These are phyloP conservation scores for Oreamnos americanus DNA, from an alignment of 2,113 vertebrate genomes.

Conservation along the genomic window DNA sequence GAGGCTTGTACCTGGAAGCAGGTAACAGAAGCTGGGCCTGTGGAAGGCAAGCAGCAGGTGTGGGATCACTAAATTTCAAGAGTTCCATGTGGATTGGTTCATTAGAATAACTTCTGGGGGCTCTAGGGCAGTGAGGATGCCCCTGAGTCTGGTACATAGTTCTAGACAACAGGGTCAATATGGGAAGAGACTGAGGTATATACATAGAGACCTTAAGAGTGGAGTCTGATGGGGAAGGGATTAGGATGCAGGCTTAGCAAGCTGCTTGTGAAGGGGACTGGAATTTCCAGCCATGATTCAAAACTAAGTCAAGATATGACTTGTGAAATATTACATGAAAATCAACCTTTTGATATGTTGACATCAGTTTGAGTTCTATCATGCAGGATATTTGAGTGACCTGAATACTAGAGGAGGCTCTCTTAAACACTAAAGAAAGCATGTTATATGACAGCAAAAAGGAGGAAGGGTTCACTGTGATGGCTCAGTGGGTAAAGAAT, in stretches of 20 bases:
- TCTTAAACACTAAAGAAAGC: background rate
- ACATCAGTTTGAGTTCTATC: background rate
- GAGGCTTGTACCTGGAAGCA: accelerated
- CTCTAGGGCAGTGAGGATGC: background rate
- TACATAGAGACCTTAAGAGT: background rate
- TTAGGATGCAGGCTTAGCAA: background rate
- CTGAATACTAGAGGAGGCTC: background rate
- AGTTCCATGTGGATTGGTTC: background rate
- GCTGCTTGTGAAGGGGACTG: background rate
- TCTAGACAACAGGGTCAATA: background rate
- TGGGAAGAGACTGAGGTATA: accelerated
- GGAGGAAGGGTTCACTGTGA: background rate
- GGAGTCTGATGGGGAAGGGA: background rate
- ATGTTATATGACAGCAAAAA: background rate
- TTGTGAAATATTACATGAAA: background rate
- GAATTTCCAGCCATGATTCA: background rate
- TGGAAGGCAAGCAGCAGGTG: background rate
- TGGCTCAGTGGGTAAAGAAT: background rate
- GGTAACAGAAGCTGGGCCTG: background rate
- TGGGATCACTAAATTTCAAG: background rate
- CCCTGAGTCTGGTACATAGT: background rate
- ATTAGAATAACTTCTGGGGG: background rate
- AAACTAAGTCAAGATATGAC: background rate
- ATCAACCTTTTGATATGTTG: background rate
- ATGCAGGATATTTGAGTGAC: background rate